A percentile compares a stretch with the other conserved stretches of the same genome.
Conservation (phyloP, 2,113 vertebrate species). For the Anolis carolinensis region DNA sequence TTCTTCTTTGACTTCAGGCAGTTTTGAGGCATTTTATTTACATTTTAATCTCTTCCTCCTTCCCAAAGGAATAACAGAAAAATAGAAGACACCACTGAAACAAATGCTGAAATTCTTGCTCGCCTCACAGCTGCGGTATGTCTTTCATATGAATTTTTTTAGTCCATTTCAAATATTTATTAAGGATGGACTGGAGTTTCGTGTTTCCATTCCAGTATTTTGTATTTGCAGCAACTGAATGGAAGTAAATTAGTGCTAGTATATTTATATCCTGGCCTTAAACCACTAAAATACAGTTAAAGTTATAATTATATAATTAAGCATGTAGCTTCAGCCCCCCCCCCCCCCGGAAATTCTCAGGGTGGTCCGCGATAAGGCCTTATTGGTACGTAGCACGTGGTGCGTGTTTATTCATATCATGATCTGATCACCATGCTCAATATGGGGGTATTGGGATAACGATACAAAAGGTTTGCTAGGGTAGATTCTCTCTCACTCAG, state of each 20-base stretch:
- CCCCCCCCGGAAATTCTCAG: too few species aligned
- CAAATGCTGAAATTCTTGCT: constrained; percentile 90
- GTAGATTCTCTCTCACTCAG: too few species aligned
- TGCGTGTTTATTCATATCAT: too few species aligned
- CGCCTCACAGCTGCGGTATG: constrained; percentile 93
- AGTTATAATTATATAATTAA: too few species aligned
- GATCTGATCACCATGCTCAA: too few species aligned
- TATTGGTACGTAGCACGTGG: too few species aligned
- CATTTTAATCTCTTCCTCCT: constrained; percentile 33
- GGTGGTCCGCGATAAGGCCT: too few species aligned
- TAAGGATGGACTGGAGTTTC: constrained; percentile 4
- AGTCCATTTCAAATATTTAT: constrained; percentile 41
- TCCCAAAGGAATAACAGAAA: constrained; percentile 86
- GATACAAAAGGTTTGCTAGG: too few species aligned
- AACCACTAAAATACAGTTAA: neutral
- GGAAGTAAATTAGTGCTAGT: neutral
- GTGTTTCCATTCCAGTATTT: neutral
- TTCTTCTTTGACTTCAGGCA: neutral
- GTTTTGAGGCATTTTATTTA: neutral
- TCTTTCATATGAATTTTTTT: constrained; percentile 39
- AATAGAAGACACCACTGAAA: constrained; percentile 86
- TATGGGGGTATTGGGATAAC: too few species aligned
- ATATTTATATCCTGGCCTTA: neutral
- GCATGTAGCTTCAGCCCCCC: too few species aligned
- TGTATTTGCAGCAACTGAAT: neutral